phyloP scores from a whole-genome alignment of 2,797 vertebrate species.

The Buceros bicornis region DNA sequence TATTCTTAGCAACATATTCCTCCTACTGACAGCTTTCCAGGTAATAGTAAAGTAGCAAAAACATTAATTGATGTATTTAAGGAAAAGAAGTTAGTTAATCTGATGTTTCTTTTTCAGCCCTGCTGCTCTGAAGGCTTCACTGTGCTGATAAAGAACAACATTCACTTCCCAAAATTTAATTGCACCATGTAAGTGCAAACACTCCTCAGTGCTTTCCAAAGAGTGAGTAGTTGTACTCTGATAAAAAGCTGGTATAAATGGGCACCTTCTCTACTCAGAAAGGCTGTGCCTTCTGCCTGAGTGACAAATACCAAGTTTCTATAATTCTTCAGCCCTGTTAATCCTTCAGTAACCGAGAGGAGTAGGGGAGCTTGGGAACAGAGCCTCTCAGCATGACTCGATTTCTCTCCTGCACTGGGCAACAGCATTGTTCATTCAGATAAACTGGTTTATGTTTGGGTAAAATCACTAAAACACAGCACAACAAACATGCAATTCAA shows the following conservation, averaged over 20 bases:
- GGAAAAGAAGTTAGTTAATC: neutral
- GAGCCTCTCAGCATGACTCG: neutral
- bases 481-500: neutral
- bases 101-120: constrained; percentile 79
- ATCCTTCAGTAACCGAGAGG: neutral
- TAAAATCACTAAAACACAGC: neutral
- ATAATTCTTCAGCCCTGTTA: neutral
- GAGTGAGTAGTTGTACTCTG: neutral
- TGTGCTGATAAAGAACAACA: constrained; percentile 90
- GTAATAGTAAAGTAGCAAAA: constrained; percentile 15
- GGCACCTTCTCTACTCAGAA: neutral
- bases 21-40: constrained; percentile 55
- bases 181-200: constrained; percentile 81
- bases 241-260: neutral
- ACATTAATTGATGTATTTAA: constrained; percentile 11
- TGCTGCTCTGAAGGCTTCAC: constrained; percentile 90
- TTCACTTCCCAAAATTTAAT: constrained; percentile 89
- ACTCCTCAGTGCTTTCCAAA: neutral
- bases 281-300: neutral
- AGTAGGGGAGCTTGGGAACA: neutral
- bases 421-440: neutral
- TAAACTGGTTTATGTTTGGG: neutral
- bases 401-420: neutral
- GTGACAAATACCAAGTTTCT: neutral
- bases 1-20: constrained; percentile 50